Conservation (phyloP, 1,140 invertebrate species). For the Oscheius sp. region DNA sequence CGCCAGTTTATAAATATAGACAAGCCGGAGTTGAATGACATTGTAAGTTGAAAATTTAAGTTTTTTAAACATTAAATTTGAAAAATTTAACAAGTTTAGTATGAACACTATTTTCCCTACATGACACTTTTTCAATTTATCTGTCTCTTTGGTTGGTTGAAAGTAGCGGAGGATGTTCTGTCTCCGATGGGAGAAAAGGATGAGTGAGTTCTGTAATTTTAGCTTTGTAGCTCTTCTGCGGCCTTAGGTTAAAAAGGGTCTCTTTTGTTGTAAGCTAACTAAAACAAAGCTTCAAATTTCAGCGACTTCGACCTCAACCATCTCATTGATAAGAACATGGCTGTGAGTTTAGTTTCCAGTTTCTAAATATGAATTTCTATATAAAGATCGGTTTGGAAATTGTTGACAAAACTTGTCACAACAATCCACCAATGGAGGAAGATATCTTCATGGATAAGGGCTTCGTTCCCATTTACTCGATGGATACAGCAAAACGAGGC, state of each 20-base stretch:
- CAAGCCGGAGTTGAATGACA: not conserved
- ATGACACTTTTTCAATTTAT: not conserved
- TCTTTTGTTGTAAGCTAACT: not conserved
- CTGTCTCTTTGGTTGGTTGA: not conserved
- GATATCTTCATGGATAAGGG: not conserved
- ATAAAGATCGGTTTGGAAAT: not conserved
- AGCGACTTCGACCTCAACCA: not conserved
- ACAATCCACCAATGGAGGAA: not conserved
- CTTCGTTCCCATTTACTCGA: not conserved
- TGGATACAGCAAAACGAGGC: too few species aligned
- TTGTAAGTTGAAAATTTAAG: too few species aligned
- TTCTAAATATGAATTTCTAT: not conserved
- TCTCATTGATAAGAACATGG: slow-evolving; percentile 1
- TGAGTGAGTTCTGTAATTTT: not conserved
- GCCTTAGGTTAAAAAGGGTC: not conserved
- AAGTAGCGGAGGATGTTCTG: not conserved
- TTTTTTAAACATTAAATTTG: too few species aligned
- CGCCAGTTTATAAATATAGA: not conserved
- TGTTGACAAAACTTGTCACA: not conserved
- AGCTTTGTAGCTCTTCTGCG: not conserved
- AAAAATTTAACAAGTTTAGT: not conserved
- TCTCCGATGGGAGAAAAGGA: not conserved
- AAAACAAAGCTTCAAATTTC: not conserved
- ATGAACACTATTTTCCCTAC: not conserved
- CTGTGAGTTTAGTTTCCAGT: not conserved